Conservation (phyloP, 2,888 invertebrate species). For the Caenorhabditis macrosperma region DNA sequence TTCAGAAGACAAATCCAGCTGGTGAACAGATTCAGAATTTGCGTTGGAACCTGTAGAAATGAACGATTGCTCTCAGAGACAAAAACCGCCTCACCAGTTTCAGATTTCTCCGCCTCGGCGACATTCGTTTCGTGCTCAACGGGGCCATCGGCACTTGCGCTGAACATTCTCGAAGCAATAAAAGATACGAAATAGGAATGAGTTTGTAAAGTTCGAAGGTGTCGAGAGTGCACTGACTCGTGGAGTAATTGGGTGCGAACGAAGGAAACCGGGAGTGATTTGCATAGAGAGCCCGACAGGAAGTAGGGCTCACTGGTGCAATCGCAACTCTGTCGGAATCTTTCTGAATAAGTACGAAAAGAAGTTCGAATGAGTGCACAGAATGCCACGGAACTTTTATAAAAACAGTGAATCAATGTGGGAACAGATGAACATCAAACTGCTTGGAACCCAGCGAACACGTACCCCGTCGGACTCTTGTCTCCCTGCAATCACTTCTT, state of each 20-base stretch:
- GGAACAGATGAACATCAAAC: not conserved
- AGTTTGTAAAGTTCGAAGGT: not conserved
- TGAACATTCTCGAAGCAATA: not conserved
- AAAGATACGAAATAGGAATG: not conserved
- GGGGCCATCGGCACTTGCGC: conserved; percentile 1
- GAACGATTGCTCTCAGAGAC: not conserved
- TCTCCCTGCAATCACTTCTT: not conserved
- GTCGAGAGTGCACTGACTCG: conserved; percentile 8
- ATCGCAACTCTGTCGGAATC: no score
- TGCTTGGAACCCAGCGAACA: conserved; percentile 14
- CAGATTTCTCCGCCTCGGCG: not conserved
- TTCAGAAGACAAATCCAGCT: conserved; percentile 48
- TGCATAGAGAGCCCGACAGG: conserved; percentile 19
- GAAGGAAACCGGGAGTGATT: conserved; percentile 15
- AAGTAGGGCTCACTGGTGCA: conserved; percentile 6
- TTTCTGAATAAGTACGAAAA: no score
- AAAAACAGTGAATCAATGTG: not conserved
- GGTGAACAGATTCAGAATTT: conserved; percentile 39
- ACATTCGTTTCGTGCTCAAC: not conserved
- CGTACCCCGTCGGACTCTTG: conserved; percentile 20
- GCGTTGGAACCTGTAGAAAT: conserved; percentile 16
- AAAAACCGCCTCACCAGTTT: not conserved
- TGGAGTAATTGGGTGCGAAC: conserved; percentile 20
- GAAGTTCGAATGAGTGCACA: no score
- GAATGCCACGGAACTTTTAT: not conserved